phyloP scores from a whole-genome alignment of 2,113 vertebrate species.

The Natator depressus region DNA sequence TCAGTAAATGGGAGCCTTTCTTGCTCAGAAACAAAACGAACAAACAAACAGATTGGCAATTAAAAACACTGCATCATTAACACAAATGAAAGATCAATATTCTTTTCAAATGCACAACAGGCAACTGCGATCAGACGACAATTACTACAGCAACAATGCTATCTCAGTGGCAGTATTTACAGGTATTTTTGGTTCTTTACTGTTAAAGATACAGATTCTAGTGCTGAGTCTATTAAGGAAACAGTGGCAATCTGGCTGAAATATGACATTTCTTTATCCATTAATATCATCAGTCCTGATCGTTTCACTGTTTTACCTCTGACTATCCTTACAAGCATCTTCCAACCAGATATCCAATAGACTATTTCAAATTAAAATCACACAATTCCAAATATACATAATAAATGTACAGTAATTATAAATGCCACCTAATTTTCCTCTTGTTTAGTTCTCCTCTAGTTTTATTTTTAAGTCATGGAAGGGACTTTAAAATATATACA shows the following conservation, averaged over 20 bases:
- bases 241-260: not conserved
- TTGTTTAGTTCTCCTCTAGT: not conserved
- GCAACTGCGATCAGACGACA: conserved; percentile 40
- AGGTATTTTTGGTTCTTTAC: not conserved
- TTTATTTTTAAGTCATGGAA: not conserved
- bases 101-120: conserved; percentile 48
- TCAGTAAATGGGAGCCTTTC: conserved; percentile 62
- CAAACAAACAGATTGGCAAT: conserved; percentile 40
- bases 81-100: conserved; percentile 68
- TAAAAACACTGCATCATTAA: conserved; percentile 53
- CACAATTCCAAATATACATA: not conserved
- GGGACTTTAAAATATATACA: not conserved
- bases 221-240: not conserved
- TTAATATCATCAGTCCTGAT: not conserved
- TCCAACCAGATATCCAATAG: not conserved
- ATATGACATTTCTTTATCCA: not conserved
- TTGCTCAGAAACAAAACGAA: conserved; percentile 41
- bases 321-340: not conserved
- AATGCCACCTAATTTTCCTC: not conserved
- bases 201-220: not conserved
- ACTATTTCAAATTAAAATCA: not conserved
- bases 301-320: not conserved
- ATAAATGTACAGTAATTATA: not conserved
- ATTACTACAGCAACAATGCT: conserved; percentile 44
- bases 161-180: conserved; percentile 35